A percentile compares a stretch with the other conserved stretches of the same genome.
Evolutionary conservation across 2,888 invertebrate genomes (phyloP).

Genomic region (Metallyticus violacea): DNA sequence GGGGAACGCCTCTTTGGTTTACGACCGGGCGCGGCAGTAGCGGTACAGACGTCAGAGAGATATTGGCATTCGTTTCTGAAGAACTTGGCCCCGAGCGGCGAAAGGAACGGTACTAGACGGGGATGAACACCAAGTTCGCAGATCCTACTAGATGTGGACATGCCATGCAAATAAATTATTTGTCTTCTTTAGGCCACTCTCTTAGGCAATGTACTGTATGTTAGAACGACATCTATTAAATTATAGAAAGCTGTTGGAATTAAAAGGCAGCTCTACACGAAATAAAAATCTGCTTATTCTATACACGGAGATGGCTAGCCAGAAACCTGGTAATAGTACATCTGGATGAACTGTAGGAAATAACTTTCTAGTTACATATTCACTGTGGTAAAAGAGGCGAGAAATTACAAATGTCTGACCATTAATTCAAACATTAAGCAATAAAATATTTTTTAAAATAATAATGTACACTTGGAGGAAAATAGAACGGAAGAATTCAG

Average conservation of each 20-base stretch:
- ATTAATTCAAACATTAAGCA: no score
- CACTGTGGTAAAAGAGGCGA: no score
- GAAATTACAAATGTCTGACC: no score
- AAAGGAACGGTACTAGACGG: neutral
- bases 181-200: neutral
- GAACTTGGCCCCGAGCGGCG: neutral
- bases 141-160: neutral
- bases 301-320: no score
- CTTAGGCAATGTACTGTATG: neutral
- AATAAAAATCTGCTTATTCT: no score
- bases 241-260: neutral
- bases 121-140: neutral
- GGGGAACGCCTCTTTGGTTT: neutral
- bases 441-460: no score
- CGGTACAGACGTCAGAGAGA: neutral
- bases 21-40: neutral
- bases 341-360: no score
- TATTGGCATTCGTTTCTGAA: neutral
- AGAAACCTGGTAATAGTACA: no score
- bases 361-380: no score
- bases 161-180: neutral
- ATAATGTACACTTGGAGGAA: no score
- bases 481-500: no score
- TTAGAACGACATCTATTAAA: neutral
- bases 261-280: no score